A percentile compares a stretch with the other conserved stretches of the same genome.
Conservation (phyloP, 64 coral and sea anemone species). For the Trachythela sp. region DNA sequence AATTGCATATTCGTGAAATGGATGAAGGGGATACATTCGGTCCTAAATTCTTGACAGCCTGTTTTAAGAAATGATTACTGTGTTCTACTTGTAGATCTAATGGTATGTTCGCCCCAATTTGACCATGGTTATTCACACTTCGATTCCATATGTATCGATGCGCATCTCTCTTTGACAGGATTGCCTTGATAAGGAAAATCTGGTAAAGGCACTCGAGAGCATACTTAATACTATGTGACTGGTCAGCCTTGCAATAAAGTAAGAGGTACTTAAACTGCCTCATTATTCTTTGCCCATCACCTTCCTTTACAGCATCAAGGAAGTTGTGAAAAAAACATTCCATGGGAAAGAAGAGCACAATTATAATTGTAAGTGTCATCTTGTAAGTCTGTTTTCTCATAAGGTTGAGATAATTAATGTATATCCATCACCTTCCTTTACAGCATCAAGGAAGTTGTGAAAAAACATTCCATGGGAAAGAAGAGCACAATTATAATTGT, state of each 20-base stretch:
- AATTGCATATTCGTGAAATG: not conserved
- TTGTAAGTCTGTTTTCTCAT: not conserved
- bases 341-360: not conserved
- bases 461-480: not conserved
- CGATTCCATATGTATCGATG: not conserved
- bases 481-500: not conserved
- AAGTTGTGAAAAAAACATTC: not conserved
- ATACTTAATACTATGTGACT: not conserved
- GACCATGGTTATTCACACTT: not conserved
- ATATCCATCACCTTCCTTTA: not conserved
- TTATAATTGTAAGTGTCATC: not conserved
- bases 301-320: not conserved
- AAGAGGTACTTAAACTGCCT: not conserved
- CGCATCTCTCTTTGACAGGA: not conserved
- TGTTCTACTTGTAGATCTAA: not conserved
- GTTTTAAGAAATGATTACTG: not conserved
- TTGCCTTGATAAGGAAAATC: not conserved
- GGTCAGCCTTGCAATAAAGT: not conserved
- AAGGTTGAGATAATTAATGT: not conserved
- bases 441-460: not conserved
- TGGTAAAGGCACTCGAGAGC: not conserved
- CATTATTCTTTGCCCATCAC: not conserved
- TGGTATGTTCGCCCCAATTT: not conserved
- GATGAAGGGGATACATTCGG: not conserved
- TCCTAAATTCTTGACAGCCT: not conserved